A percentile compares a stretch with the other conserved stretches of the same genome.
phyloP scores from a whole-genome alignment of 2,888 invertebrate genomes.

The Itoplectis maculator region DNA sequence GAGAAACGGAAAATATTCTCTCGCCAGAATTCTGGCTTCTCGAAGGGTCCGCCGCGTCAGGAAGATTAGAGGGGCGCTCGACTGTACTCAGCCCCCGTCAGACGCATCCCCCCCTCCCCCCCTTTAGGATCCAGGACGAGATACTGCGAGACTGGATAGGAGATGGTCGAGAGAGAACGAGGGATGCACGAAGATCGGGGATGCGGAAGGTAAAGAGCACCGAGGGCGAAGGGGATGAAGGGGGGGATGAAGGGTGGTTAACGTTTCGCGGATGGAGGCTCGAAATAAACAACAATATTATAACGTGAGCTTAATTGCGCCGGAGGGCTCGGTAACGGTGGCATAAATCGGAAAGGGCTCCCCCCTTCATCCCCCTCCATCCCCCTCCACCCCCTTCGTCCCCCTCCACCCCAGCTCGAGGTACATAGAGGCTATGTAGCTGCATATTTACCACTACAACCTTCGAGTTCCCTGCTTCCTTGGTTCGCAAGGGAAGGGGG shows the following conservation, averaged over 20 bases:
- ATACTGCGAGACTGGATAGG: too few relatives aligned
- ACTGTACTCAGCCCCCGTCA: slow-evolving; percentile 38
- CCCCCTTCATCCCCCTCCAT: slow-evolving; percentile 57
- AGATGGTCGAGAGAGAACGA: too few relatives aligned
- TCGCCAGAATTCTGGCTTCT: slow-evolving; percentile 10
- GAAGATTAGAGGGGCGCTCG: slow-evolving; percentile 73
- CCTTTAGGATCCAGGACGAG: too few relatives aligned
- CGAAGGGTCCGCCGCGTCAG: slow-evolving; percentile 70
- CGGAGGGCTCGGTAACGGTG: slow-evolving; percentile 81
- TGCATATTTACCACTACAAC: slow-evolving; percentile 58
- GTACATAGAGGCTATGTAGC: slow-evolving; percentile 48
- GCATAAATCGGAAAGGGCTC: slow-evolving; percentile 81
- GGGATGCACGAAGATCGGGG: slow-evolving; percentile 56
- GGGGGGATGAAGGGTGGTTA: slow-evolving; percentile 75
- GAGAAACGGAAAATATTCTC: slow-evolving; percentile 34
- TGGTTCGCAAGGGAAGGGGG: neutral
- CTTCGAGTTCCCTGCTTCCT: slow-evolving; percentile 50
- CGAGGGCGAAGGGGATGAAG: slow-evolving; percentile 46
- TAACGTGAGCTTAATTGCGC: slow-evolving; percentile 84
- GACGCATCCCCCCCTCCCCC: slow-evolving; percentile 48
- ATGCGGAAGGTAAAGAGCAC: slow-evolving; percentile 34
- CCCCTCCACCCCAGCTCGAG: slow-evolving; percentile 43
- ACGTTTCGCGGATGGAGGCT: slow-evolving; percentile 80
- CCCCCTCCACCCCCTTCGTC: slow-evolving; percentile 56
- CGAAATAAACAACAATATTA: slow-evolving; percentile 84